Evolutionary conservation across 2,888 invertebrate genomes (phyloP), one percentile per base, ranked within the genome.

Genomic region (Bhutanitis thaidina): DNA sequence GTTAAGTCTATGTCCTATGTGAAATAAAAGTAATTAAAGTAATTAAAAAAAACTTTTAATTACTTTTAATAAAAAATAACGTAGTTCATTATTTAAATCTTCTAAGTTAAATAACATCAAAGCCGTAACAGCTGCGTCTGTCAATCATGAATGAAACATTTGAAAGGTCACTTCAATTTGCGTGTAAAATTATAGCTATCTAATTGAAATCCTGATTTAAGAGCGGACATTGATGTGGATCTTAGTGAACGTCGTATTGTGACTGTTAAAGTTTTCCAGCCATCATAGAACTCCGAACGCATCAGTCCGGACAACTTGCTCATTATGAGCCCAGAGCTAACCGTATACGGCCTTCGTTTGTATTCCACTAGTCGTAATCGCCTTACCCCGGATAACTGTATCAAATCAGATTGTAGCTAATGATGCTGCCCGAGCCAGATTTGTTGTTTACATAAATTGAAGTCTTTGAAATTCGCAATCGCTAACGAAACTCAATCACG

Each of bases 321-420:
- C 64, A 61, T 79, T 80, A 80, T 80, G 77, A 78, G 34, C 34
- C 1, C 76, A 70, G 58, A 58, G 59, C 61, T 55, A 44, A 54
- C 82, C 80, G 61, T 82, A 79, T 74, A 82, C 63, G 81, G 81
- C 56, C 61, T 74, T 78, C 72, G 78, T 77, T 80, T 77, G 77
- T 70, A 67, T 66, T 67, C 61, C 62, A 61, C 27, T 27, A 1
- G 7, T 63, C 62, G 71, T 74, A 77, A 81, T 80, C 80, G 73
- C 66, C 71, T 75, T 68, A 67, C 44, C 12, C 45, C 37, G 13
- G 13, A 79, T 81, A 80, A 80, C 77, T 75, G 72, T 77, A 79
- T 79, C 77, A 69, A 68, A 77, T 75, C 71, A 70, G 68, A 74
- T 76, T 77, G 75, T 74, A 67, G 67, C 76, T 80, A 80, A 79